A percentile compares a stretch with the other conserved stretches of the same genome.
phyloP scores from a whole-genome alignment of 2,888 invertebrate genomes.

The Drosophila rubida region DNA sequence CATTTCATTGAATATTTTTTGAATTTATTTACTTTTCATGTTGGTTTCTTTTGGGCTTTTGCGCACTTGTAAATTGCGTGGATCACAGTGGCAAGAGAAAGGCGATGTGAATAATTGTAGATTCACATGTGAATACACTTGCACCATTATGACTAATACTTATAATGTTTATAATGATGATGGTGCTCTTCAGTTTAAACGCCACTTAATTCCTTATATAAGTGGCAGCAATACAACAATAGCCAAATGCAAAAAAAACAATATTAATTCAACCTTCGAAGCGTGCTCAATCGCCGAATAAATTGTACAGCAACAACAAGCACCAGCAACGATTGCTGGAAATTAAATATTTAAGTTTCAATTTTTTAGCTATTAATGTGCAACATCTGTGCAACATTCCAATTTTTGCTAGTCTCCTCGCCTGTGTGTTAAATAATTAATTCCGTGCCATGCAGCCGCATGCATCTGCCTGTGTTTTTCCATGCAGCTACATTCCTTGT shows the following conservation, averaged over 20 bases:
- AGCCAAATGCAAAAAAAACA: background rate
- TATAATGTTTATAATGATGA: slow-evolving; percentile 6
- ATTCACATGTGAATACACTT: slow-evolving; percentile 11
- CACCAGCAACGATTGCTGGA: background rate
- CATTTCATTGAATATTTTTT: slow-evolving; percentile 45
- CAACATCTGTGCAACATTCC: slow-evolving; percentile 73
- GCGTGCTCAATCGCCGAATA: slow-evolving; percentile 62
- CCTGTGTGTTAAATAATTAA: slow-evolving; percentile 57
- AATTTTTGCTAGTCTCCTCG: slow-evolving; percentile 7
- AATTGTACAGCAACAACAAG: slow-evolving; percentile 41
- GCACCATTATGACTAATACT: slow-evolving; percentile 48
- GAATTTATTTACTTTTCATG: slow-evolving; percentile 9
- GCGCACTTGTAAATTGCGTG: slow-evolving; percentile 59
- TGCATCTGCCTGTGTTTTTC: slow-evolving; percentile 53
- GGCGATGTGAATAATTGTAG: slow-evolving; percentile 41
- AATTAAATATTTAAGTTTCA: slow-evolving; percentile 35
- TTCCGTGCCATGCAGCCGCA: slow-evolving; percentile 48
- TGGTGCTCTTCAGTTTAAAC: slow-evolving; percentile 37
- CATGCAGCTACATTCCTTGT: slow-evolving; percentile 45
- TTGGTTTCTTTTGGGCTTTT: slow-evolving; percentile 5
- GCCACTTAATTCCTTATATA: slow-evolving; percentile 37
- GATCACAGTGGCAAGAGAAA: slow-evolving; percentile 58
- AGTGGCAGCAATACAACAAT: slow-evolving; percentile 14
- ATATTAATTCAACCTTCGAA: slow-evolving; percentile 57
- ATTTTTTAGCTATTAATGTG: slow-evolving; percentile 34